Evolutionary conservation across 2,113 vertebrate genomes (phyloP), one percentile per base, ranked within the genome.

Genomic region (Myiozetetes cayanensis): DNA sequence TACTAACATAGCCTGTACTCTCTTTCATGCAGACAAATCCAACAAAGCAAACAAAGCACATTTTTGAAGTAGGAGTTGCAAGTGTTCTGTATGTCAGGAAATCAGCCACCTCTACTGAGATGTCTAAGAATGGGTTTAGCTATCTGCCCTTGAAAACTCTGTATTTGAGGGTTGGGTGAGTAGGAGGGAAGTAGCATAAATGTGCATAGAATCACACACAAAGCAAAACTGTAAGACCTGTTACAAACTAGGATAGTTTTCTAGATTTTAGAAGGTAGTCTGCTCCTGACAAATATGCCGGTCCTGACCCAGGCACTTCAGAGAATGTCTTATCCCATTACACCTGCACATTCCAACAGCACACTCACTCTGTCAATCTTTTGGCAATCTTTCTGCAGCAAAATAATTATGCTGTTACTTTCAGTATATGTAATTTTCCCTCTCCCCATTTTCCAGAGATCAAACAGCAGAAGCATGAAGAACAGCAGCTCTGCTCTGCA

Each of bases 281-380:
- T 76, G 50, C 63, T 87, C 70, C 35, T 72, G 89, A 56, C 20
- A 87, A 41, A 65, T 8, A 56, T 1, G 33, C 41, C 22, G 12
- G 1, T 89, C 72, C 74, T 85, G 52, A 25, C 35, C 33, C 52
- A 56, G 4, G 3, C 25, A 55, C 59, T 77, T 73, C 79, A 85
- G 0, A 27, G 59, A 62, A 78, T 67, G 46, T 49, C 83, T 94
- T 80, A 89, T 76, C 94, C 85, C 76, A 86, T 80, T 90, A 52
- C 63, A 95, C 67, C 66, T 93, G 80, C 85, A 78, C 75, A 31
- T 24, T 92, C 76, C 90, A 80, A 81, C 87, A 93, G 59, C 47
- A 73, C 76, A 73, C 65, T 67, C 61, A 87, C 35, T 20, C 80
- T 50, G 39, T 90, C 79, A 94, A 94, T 56, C 80, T 86, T 66